These are phyloP conservation scores for Centrocercus urophasianus DNA, from an alignment of 2,113 vertebrate genomes.

Conservation along the genomic window DNA sequence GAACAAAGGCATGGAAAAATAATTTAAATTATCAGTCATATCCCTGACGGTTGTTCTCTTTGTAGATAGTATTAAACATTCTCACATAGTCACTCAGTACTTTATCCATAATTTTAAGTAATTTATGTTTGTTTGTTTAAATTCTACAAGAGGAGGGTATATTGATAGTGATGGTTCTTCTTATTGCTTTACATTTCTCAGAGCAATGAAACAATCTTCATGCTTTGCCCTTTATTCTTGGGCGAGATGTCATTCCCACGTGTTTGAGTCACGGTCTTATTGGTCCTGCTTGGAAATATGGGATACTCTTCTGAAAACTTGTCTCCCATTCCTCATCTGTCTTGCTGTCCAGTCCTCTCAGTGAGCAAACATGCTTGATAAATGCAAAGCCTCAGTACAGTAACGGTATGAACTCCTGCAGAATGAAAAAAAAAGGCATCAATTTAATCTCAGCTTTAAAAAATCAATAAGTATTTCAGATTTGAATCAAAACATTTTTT, in stretches of 20 bases:
- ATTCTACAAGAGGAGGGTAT: neutral
- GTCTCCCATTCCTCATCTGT: fast-evolving
- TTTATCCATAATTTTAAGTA: fast-evolving
- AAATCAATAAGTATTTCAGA: neutral
- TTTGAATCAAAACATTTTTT: neutral
- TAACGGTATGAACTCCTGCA: neutral
- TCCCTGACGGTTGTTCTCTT: neutral
- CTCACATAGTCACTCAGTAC: neutral
- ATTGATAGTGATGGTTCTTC: neutral
- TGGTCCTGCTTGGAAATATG: neutral
- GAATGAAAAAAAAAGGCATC: neutral
- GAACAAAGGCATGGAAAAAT: neutral
- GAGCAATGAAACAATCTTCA: neutral
- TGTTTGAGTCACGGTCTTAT: neutral
- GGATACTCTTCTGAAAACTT: neutral
- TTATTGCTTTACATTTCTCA: neutral
- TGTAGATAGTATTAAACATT: neutral
- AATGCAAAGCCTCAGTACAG: neutral
- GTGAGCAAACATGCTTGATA: neutral
- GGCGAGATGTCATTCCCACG: neutral
- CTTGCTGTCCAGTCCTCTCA: neutral
- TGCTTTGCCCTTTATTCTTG: neutral
- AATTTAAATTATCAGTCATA: neutral
- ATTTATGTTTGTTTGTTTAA: neutral
- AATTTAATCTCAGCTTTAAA: neutral